Conservation (phyloP, 2,888 invertebrate genomes). For the Trissonchulus sp. region DNA sequence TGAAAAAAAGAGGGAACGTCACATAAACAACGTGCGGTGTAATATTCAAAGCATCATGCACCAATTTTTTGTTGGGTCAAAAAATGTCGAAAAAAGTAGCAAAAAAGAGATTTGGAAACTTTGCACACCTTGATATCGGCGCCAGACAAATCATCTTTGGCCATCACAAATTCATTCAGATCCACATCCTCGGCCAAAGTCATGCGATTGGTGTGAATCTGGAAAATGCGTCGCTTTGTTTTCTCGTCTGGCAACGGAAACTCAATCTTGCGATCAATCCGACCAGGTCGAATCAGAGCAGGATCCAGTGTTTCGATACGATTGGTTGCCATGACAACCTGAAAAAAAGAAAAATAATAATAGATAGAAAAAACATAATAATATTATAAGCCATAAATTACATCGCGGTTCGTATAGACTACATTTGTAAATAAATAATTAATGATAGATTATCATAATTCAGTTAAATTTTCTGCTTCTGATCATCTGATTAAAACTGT, state of each 20-base stretch:
- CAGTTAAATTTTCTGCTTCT: too few species aligned
- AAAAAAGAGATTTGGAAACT: too few species aligned
- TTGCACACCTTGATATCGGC: conserved; percentile 60
- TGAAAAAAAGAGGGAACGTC: too few species aligned
- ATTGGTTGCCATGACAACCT: conserved; percentile 95
- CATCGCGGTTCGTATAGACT: too few species aligned
- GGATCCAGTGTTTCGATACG: conserved; percentile 97
- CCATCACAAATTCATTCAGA: conserved; percentile 92
- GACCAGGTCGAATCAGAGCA: conserved; percentile 92
- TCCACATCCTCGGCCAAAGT: conserved; percentile 93
- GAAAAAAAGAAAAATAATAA: conserved; percentile 36
- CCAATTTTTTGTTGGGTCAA: too few species aligned
- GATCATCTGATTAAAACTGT: too few species aligned
- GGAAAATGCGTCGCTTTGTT: conserved; percentile 86
- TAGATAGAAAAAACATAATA: background rate
- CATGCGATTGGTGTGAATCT: conserved; percentile 98
- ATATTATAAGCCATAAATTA: too few species aligned
- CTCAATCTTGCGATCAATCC: conserved; percentile 98
- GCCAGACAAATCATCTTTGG: conserved; percentile 97
- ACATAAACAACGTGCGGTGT: too few species aligned
- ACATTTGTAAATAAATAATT: too few species aligned
- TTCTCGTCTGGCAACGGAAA: conserved; percentile 99
- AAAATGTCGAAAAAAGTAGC: too few species aligned
- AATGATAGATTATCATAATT: too few species aligned
- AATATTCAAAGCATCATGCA: too few species aligned